These are phyloP conservation scores for Oreochromis mossambicus DNA, from an alignment of 2,797 vertebrate species.

Conservation along the genomic window DNA sequence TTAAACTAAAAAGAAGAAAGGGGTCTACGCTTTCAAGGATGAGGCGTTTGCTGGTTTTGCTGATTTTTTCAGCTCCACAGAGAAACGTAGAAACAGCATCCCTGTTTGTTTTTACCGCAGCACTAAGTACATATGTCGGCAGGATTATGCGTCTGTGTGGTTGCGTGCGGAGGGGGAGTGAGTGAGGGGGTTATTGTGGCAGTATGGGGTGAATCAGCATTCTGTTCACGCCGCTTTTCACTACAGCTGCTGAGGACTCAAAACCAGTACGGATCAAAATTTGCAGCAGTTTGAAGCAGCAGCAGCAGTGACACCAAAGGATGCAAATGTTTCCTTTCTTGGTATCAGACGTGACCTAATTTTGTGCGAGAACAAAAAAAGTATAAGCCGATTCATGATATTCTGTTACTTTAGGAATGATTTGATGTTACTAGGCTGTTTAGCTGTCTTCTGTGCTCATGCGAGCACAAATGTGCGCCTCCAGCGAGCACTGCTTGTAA, in stretches of 20 bases:
- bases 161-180: neutral
- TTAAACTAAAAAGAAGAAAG: neutral
- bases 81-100: neutral
- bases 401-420: neutral
- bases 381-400: neutral
- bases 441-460: neutral
- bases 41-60: neutral
- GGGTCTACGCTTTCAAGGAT: constrained; percentile 3
- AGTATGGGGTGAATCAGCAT: constrained; percentile 70
- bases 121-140: constrained; percentile 25
- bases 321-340: neutral
- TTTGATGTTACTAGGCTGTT: neutral
- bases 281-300: neutral
- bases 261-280: neutral
- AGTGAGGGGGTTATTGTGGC: constrained; percentile 34
- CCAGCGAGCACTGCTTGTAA: neutral
- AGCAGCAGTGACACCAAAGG: neutral
- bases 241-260: constrained; percentile 22
- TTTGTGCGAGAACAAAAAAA: neutral
- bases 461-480: neutral
- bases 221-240: constrained; percentile 49
- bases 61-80: neutral
- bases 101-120: constrained; percentile 21
- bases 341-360: neutral
- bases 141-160: constrained; percentile 36